phyloP scores from a whole-genome alignment of 1,140 invertebrate species.

The Prorops nasuta region DNA sequence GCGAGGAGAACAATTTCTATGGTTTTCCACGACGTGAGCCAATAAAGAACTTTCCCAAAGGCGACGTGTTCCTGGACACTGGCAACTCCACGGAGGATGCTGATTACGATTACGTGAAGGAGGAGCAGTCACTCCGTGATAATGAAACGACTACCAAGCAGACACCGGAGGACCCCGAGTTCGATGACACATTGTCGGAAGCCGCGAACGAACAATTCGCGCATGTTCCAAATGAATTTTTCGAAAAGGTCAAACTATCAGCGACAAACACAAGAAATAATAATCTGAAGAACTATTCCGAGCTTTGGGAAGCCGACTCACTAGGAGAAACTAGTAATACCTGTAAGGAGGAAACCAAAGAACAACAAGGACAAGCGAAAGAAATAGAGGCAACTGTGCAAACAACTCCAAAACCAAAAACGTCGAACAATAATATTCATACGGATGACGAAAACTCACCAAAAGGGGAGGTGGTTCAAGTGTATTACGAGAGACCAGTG shows the following conservation, averaged over 20 bases:
- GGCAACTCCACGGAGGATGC: conserved; percentile 1
- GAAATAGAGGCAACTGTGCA: too few species aligned
- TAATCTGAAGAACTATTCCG: conserved; percentile 3
- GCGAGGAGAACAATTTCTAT: conserved; percentile 30
- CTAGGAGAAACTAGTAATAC: too few species aligned
- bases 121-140: conserved; percentile 7
- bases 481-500: too few species aligned
- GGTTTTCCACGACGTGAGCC: conserved; percentile 26
- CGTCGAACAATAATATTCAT: too few species aligned
- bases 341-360: too few species aligned
- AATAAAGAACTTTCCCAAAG: conserved; percentile 23
- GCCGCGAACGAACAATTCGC: conserved; percentile 5
- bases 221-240: conserved; percentile 16
- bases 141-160: not conserved
- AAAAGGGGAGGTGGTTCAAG: too few species aligned
- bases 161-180: not conserved
- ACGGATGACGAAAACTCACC: too few species aligned
- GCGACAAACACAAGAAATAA: not conserved
- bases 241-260: conserved; percentile 8
- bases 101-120: conserved; percentile 22
- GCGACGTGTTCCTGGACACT: conserved; percentile 22
- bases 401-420: too few species aligned
- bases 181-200: conserved; percentile 13
- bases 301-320: conserved; percentile 25
- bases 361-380: too few species aligned